These are phyloP conservation scores for Protaetia brevitarsis DNA, from an alignment of 1,140 invertebrate species.

Conservation along the genomic window DNA sequence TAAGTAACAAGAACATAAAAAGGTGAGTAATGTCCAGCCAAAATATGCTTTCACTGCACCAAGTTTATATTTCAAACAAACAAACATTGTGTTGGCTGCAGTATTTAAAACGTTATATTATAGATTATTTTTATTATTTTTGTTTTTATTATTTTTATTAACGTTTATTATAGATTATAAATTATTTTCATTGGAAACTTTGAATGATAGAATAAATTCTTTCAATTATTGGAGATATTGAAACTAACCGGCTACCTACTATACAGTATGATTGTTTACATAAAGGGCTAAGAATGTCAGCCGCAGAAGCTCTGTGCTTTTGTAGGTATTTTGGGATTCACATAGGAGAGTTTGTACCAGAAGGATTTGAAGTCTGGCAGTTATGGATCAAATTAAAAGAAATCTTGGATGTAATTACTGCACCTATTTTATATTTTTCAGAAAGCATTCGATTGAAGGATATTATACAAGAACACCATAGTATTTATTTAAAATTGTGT, in stretches of 20 bases:
- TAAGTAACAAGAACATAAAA: too few species aligned
- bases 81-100: too few species aligned
- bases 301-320: slow-evolving; percentile 38
- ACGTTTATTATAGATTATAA: slow-evolving; percentile 3
- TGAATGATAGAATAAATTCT: slow-evolving; percentile 18
- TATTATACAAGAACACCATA: background rate
- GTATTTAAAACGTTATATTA: too few species aligned
- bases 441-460: too few species aligned
- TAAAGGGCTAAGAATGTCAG: slow-evolving; percentile 29
- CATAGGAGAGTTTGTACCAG: slow-evolving; percentile 36
- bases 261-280: background rate
- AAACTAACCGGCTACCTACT: background rate
- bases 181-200: slow-evolving; percentile 12
- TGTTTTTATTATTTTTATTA: too few species aligned
- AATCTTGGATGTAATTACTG: slow-evolving; percentile 8
- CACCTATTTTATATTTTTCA: background rate
- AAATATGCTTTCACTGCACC: too few species aligned
- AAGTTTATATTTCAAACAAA: too few species aligned
- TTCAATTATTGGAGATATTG: slow-evolving; percentile 14
- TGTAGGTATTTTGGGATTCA: slow-evolving; percentile 35
- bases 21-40: too few species aligned
- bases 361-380: slow-evolving; percentile 35
- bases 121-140: too few species aligned
- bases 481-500: background rate
- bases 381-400: slow-evolving; percentile 16